Conservation (phyloP, 2,113 vertebrate species). For the Phainopepla nitens region DNA sequence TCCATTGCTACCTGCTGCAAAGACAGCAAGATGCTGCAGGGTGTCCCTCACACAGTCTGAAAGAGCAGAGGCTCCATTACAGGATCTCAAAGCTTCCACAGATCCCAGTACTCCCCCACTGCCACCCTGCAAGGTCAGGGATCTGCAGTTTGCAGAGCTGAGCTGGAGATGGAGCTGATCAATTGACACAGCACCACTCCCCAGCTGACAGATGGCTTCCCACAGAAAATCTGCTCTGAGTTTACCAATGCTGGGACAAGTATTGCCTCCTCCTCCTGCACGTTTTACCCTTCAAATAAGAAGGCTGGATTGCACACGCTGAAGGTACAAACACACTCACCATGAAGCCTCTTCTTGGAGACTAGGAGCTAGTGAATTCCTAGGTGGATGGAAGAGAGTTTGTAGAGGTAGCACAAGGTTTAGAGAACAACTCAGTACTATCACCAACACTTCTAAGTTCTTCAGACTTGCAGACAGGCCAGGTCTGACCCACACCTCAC, state of each 20-base stretch:
- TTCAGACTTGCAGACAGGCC: background rate
- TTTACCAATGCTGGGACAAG: background rate
- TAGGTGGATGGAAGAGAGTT: background rate
- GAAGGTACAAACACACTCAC: background rate
- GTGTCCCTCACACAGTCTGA: background rate
- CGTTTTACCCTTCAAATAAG: background rate
- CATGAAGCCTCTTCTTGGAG: background rate
- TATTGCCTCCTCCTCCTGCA: constrained; percentile 9
- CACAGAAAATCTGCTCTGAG: constrained; percentile 55
- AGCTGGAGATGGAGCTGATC: constrained; percentile 35
- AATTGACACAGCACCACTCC: constrained; percentile 40
- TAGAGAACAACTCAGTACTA: background rate
- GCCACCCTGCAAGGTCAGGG: constrained; percentile 27
- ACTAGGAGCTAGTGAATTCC: background rate
- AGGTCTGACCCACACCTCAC: background rate
- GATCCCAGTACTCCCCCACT: background rate
- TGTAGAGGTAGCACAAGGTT: background rate
- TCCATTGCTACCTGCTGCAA: background rate
- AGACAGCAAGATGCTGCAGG: background rate
- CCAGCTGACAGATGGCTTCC: constrained; percentile 53
- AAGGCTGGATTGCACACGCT: background rate
- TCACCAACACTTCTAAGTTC: background rate
- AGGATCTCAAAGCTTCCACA: background rate
- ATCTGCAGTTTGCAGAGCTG: background rate
- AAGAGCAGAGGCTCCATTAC: background rate